These are phyloP conservation scores for Meloe dianella DNA, from an alignment of 2,888 invertebrate species.

Conservation along the genomic window DNA sequence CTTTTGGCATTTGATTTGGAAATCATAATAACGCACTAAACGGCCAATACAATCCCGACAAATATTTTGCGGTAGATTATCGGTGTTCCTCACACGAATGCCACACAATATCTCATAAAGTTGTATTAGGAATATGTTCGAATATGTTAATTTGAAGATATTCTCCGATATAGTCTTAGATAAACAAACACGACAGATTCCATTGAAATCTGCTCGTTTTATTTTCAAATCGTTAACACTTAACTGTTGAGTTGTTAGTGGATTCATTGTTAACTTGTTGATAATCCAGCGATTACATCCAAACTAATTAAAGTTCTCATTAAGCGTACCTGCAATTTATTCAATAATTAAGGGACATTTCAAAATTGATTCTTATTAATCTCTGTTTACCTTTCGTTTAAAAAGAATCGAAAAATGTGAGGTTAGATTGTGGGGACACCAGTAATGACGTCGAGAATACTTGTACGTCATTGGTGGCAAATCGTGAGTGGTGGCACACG, in stretches of 20 bases:
- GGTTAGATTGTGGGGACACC: no score
- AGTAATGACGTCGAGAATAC: no score
- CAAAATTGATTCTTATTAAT: no score
- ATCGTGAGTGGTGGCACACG: no score
- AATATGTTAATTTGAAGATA: neutral
- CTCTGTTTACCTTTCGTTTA: no score
- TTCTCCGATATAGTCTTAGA: neutral
- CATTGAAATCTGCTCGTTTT: neutral
- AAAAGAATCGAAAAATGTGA: no score
- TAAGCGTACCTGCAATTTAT: no score
- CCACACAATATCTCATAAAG: neutral
- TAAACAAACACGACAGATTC: neutral
- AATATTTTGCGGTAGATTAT: neutral
- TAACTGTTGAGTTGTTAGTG: neutral
- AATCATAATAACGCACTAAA: neutral
- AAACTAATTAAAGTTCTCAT: no score
- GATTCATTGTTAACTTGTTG: neutral
- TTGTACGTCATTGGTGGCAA: no score
- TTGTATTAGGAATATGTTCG: neutral
- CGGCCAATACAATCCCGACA: neutral
- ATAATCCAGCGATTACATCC: no score
- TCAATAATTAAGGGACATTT: no score
- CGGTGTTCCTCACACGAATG: neutral
- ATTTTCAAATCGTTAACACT: neutral
- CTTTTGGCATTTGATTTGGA: neutral